Evolutionary conservation across 2,797 vertebrate species (phyloP), one percentile per base, ranked within the genome.

Genomic region (Halcyon smyrnensis): DNA sequence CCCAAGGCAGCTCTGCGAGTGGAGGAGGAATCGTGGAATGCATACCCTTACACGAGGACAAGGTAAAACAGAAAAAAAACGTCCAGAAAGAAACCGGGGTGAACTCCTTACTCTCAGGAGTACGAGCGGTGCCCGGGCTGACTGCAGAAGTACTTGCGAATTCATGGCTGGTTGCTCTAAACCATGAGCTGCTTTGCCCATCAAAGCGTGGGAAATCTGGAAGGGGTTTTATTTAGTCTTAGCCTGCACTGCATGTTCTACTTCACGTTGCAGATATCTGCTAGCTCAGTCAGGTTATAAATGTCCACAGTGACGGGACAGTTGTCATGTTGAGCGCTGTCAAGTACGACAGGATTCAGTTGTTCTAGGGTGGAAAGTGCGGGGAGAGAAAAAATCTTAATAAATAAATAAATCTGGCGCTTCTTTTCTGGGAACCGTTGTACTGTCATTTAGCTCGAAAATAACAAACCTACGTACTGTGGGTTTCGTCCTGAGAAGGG

Each of bases 1-100:
- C 99, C 99, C 96, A 99, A 99, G 98, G 99, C 99, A 2, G 99
- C 99, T 2, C 97, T 99, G 89, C 97, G 99, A 32, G 99, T 99
- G 4, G 99, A 99, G 93, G 99, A 99, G 96, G 99, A 99, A 62
- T 99, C 99, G 0, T 99, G 99, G 99, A 99, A 99, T 3, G 99
- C 99, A 57, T 99, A 99, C 97, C 99, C 99, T 83, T 99, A 99
- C 87, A 99, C 99, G 32, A 98, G 99, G 92, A 99, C 99, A 25
- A 98, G 99, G 99, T 99, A 96, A 50, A 70, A 15, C 15, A 17
- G 17, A 15, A 17, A 0, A 28, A 28, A 11, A 37, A 6, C 5
- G 9, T 12, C 34, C 28, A 30, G 16, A 30, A 41, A 54, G 67
- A 53, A 89, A 9, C 19, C 0, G 1, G 15, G 25, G 34, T 53